Conservation (phyloP, 2,113 vertebrate genomes). For the Gambusia holbrooki region DNA sequence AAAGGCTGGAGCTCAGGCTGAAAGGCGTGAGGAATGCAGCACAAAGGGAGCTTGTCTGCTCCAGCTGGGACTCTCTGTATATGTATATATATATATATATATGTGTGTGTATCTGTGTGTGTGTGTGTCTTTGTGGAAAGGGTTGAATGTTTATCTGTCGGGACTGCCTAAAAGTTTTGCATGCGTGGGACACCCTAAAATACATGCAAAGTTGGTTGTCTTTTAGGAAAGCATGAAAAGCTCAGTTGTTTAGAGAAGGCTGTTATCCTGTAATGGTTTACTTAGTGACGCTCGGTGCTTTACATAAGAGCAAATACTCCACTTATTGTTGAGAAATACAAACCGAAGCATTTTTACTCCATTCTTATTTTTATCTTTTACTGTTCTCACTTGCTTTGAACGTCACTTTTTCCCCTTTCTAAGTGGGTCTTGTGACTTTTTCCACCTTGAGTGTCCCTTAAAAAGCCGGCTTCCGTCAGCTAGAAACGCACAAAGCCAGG, state of each 20-base stretch:
- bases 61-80: slow-evolving; percentile 68
- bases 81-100: slow-evolving; percentile 8
- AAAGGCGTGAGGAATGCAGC: slow-evolving; percentile 74
- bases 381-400: not conserved
- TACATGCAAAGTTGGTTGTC: slow-evolving; percentile 21
- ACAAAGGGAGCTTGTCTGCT: slow-evolving; percentile 81
- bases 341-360: not conserved
- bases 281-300: not conserved
- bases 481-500: not conserved
- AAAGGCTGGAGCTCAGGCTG: slow-evolving; percentile 70
- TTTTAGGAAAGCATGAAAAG: slow-evolving; percentile 7
- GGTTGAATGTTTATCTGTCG: slow-evolving; percentile 65
- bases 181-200: slow-evolving; percentile 55
- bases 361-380: not conserved
- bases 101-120: slow-evolving; percentile 7
- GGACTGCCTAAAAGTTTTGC: slow-evolving; percentile 66
- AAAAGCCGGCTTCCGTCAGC: slow-evolving; percentile 29
- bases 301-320: slow-evolving; percentile 2
- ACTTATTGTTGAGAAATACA: not conserved
- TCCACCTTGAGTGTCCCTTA: slow-evolving; percentile 28
- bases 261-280: not conserved
- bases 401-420: slow-evolving; percentile 1
- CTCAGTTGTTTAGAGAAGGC: slow-evolving; percentile 6
- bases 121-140: slow-evolving; percentile 48
- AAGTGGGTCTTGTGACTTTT: slow-evolving; percentile 43